Evolutionary conservation across 1,140 invertebrate genomes (phyloP).

Genomic region (Anadara kagoshimensis): DNA sequence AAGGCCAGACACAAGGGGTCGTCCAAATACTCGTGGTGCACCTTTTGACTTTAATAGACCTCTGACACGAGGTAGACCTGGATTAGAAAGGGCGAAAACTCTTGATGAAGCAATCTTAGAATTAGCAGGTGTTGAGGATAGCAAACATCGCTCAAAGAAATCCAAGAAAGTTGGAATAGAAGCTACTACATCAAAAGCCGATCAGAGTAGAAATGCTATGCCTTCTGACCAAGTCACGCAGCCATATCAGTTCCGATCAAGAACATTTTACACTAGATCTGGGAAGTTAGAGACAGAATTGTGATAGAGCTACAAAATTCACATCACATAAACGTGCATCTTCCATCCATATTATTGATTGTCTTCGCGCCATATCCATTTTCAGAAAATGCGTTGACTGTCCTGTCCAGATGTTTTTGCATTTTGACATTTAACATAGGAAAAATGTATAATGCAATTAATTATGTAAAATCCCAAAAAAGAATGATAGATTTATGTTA

Average conservation of each 20-base stretch:
- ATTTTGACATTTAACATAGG: too few species aligned
- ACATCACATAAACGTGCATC: not conserved
- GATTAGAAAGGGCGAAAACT: not conserved
- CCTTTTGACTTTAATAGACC: not conserved
- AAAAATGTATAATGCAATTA: too few species aligned
- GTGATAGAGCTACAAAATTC: not conserved
- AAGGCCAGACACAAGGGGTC: not conserved
- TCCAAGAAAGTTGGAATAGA: not conserved
- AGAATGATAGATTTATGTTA: too few species aligned
- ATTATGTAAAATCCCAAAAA: too few species aligned
- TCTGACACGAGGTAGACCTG: slow-evolving; percentile 1
- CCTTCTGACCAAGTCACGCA: not conserved
- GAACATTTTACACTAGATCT: slow-evolving; percentile 20
- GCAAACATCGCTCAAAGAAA: not conserved
- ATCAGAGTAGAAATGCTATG: slow-evolving; percentile 1
- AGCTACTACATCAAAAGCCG: not conserved
- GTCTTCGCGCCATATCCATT: too few species aligned
- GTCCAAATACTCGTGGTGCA: not conserved
- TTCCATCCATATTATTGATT: too few species aligned
- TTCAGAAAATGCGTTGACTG: too few species aligned
- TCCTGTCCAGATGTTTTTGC: too few species aligned
- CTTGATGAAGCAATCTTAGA: slow-evolving; percentile 1
- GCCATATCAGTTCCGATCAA: not conserved
- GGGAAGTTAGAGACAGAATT: slow-evolving; percentile 31
- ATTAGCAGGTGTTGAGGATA: not conserved